A percentile compares a stretch with the other conserved stretches of the same genome.
phyloP scores from a whole-genome alignment of 2,113 vertebrate genomes.

The Acanthisitta chloris region DNA sequence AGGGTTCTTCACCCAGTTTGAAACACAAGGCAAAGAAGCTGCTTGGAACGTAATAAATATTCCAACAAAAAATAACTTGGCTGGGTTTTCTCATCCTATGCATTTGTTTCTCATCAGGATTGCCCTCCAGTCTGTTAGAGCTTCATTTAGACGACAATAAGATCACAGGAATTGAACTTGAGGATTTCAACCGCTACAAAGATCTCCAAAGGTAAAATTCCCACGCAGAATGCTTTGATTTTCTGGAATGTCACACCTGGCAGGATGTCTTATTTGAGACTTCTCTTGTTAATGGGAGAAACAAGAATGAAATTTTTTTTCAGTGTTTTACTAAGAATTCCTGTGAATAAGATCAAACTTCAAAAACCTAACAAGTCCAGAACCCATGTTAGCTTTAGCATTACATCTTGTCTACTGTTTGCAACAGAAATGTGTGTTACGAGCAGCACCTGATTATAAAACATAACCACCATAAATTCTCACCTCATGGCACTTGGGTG shows the following conservation, averaged over 20 bases:
- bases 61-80: not conserved
- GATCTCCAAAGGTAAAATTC: conserved; percentile 86
- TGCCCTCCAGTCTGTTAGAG: conserved; percentile 88
- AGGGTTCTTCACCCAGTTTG: not conserved
- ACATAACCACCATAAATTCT: not conserved
- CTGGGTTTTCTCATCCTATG: not conserved
- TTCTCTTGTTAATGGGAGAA: not conserved
- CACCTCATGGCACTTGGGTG: not conserved
- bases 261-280: not conserved
- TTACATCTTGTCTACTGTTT: not conserved
- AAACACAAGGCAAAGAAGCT: not conserved
- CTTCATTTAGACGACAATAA: conserved; percentile 94
- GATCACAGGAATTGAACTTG: conserved; percentile 87
- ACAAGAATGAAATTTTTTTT: not conserved
- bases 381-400: not conserved
- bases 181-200: conserved; percentile 92
- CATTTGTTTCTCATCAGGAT: conserved; percentile 54
- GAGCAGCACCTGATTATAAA: not conserved
- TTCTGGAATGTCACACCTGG: not conserved
- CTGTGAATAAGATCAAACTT: not conserved
- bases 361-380: not conserved
- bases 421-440: not conserved
- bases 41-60: not conserved
- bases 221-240: not conserved
- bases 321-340: not conserved